These are phyloP conservation scores for Chelonus formosanus DNA, from an alignment of 2,888 invertebrate species.

Conservation along the genomic window DNA sequence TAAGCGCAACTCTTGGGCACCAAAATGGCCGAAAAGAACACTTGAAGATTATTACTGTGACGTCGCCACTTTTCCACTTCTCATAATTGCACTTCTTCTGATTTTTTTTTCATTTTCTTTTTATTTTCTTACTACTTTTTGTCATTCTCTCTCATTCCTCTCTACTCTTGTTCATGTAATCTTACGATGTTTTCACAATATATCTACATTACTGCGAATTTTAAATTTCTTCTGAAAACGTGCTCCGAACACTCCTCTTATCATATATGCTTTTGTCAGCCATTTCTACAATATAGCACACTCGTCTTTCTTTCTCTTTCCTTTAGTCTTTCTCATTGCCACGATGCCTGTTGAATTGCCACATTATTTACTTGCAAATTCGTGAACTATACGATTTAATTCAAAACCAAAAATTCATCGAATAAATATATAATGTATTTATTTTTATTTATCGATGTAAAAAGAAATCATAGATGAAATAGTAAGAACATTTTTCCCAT, in stretches of 20 bases:
- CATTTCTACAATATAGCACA: slow-evolving; percentile 1
- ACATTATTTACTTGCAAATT: background rate
- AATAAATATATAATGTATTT: no score
- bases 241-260: slow-evolving; percentile 10
- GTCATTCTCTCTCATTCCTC: no score
- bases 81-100: slow-evolving; percentile 24
- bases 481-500: no score
- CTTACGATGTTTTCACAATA: background rate
- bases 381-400: no score
- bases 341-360: background rate
- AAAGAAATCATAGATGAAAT: no score
- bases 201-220: slow-evolving; percentile 15
- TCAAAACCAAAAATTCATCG: no score
- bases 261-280: slow-evolving; percentile 1
- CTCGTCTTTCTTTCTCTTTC: slow-evolving; percentile 4
- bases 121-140: slow-evolving; percentile 7
- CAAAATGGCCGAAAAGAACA: slow-evolving; percentile 53
- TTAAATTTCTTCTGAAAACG: slow-evolving; percentile 1
- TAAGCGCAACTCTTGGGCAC: slow-evolving; percentile 46
- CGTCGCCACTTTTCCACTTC: slow-evolving; percentile 23
- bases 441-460: no score
- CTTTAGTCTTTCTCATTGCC: background rate
- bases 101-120: slow-evolving; percentile 9
- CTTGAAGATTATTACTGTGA: slow-evolving; percentile 24
- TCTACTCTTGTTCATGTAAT: background rate